Percentiles rank a stretch among this genome's conserved stretches.
Evolutionary conservation across 2,888 invertebrate species (phyloP).

Genomic region (Oligia latruncula): DNA sequence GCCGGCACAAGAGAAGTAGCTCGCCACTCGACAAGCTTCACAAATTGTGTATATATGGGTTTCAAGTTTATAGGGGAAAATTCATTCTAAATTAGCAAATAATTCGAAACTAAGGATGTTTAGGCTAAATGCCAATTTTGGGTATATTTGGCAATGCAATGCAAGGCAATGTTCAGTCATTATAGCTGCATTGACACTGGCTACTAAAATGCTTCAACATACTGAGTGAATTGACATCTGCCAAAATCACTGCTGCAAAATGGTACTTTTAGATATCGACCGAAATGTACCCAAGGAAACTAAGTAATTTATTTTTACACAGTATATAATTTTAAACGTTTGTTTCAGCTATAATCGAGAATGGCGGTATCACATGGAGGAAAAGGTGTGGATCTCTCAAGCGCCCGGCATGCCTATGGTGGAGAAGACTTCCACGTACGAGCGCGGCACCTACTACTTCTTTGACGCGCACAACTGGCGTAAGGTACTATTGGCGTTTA

Average conservation of each 20-base stretch:
- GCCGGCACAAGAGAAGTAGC: conserved; percentile 55
- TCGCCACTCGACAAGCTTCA: conserved; percentile 31
- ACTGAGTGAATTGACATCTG: not conserved
- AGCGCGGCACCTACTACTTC: conserved; percentile 99
- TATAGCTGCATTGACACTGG: conserved; percentile 8
- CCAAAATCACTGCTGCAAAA: not conserved
- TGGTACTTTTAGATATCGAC: conserved; percentile 5
- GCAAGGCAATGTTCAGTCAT: not conserved
- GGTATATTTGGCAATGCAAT: not conserved
- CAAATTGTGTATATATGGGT: conserved; percentile 32
- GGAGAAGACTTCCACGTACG: conserved; percentile 98
- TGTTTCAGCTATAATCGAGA: conserved; percentile 97
- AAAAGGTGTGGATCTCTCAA: conserved; percentile 99
- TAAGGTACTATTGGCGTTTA: conserved; percentile 89
- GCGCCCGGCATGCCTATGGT: conserved; percentile 98
- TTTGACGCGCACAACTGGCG: conserved; percentile 99
- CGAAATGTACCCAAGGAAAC: not conserved
- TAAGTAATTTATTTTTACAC: not conserved
- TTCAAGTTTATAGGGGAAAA: conserved; percentile 15
- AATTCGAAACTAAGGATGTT: not conserved
- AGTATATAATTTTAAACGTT: not conserved
- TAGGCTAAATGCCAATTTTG: conserved; percentile 4
- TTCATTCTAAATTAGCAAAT: conserved; percentile 9
- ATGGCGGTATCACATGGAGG: conserved; percentile 99
- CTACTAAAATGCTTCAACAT: conserved; percentile 11